A percentile compares a stretch with the other conserved stretches of the same genome.
Evolutionary conservation across 1,140 invertebrate species (phyloP).

Genomic region (Holotrichia oblita): DNA sequence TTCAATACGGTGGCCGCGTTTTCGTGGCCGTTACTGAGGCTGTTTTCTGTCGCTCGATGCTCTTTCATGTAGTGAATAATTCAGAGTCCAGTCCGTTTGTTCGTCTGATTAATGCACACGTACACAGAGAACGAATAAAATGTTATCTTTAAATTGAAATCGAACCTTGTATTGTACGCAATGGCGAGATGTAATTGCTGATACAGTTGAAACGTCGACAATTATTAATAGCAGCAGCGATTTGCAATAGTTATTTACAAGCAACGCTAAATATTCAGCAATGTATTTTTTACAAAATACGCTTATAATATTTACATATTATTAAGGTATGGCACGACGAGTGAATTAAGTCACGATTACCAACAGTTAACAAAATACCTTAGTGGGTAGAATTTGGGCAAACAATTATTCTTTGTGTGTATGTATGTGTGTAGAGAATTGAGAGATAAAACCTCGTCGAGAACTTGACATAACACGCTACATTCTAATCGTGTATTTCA

Average conservation of each 20-base stretch:
- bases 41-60: neutral
- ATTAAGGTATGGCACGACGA: neutral
- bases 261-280: constrained; percentile 3
- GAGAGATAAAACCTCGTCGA: too few species aligned
- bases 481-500: too few species aligned
- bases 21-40: neutral
- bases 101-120: neutral
- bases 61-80: neutral
- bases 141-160: constrained; percentile 36
- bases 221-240: constrained; percentile 11
- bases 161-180: constrained; percentile 10
- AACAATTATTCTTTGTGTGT: too few species aligned
- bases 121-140: neutral
- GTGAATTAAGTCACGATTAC: neutral
- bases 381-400: too few species aligned
- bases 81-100: constrained; percentile 5
- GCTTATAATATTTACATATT: constrained; percentile 17
- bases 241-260: neutral
- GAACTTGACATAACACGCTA: too few species aligned
- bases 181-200: neutral
- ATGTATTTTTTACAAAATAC: neutral
- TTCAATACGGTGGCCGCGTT: constrained; percentile 1
- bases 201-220: constrained; percentile 29
- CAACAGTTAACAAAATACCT: too few species aligned
- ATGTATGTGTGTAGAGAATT: too few species aligned